Percentiles rank a stretch among this genome's conserved stretches.
These are phyloP conservation scores for Hypselothyrea guttata DNA, from an alignment of 2,888 invertebrate species.

Conservation along the genomic window DNA sequence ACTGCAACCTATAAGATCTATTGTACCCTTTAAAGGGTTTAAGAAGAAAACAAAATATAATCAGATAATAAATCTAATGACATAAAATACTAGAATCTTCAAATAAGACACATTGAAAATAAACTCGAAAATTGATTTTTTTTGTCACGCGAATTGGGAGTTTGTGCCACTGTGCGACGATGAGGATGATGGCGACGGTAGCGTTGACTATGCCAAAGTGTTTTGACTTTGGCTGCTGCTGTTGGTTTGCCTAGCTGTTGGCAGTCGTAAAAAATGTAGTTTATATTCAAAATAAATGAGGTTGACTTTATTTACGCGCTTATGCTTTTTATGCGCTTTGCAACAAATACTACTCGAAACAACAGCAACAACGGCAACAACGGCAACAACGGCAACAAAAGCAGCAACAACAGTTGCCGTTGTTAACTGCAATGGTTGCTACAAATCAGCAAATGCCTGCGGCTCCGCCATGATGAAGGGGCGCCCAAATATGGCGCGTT, in stretches of 20 bases:
- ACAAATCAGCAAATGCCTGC: slow-evolving; percentile 61
- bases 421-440: slow-evolving; percentile 44
- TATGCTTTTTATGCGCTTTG: slow-evolving; percentile 77
- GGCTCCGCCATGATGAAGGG: slow-evolving; percentile 6
- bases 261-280: slow-evolving; percentile 75
- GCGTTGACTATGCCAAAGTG: slow-evolving; percentile 57
- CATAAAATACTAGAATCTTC: too few species aligned
- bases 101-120: too few species aligned
- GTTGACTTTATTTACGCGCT: slow-evolving; percentile 77
- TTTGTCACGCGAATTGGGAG: too few species aligned
- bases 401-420: slow-evolving; percentile 1
- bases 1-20: too few species aligned
- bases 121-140: too few species aligned
- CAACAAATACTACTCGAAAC: slow-evolving; percentile 53
- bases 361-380: slow-evolving; percentile 13
- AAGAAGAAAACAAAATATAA: too few species aligned
- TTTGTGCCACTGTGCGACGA: too few species aligned
- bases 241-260: slow-evolving; percentile 44
- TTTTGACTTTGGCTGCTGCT: slow-evolving; percentile 57
- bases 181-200: slow-evolving; percentile 12
- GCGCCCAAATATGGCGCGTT: background rate
- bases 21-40: too few species aligned
- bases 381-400: slow-evolving; percentile 22
- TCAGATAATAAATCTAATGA: too few species aligned
- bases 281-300: slow-evolving; percentile 77